Evolutionary conservation across 2,797 vertebrate species (phyloP).

Genomic region (Lerista edwardsae): DNA sequence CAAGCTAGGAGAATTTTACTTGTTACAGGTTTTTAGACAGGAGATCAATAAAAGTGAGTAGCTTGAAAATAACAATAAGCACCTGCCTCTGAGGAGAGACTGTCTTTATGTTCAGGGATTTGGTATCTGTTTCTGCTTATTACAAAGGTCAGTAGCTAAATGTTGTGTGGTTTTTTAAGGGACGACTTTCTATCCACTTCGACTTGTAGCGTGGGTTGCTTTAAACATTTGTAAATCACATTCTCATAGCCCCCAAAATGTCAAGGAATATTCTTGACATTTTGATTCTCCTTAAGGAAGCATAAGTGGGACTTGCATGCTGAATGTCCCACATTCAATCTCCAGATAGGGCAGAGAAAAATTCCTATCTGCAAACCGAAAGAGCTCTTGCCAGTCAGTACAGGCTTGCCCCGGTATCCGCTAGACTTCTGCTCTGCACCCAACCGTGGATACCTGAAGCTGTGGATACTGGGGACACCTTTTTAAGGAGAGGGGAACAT

Average conservation of each 20-base stretch:
- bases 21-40: conserved; percentile 34
- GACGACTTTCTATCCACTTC: conserved; percentile 33
- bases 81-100: conserved; percentile 5
- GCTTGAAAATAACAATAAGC: conserved; percentile 43
- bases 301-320: not conserved
- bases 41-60: conserved; percentile 54
- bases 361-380: no score
- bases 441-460: no score
- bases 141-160: conserved; percentile 14
- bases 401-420: no score
- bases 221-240: conserved; percentile 25
- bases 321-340: no score
- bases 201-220: conserved; percentile 4
- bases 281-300: not conserved
- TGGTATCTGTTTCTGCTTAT: conserved; percentile 36
- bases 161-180: conserved; percentile 38
- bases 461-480: no score
- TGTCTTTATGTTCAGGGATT: conserved; percentile 32
- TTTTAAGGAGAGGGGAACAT: no score
- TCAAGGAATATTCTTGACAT: not conserved
- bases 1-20: conserved; percentile 11
- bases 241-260: not conserved
- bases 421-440: no score
- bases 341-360: no score
- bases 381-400: no score